These are phyloP conservation scores for Coenonympha glycerion DNA, from an alignment of 2,888 invertebrate species.

Conservation along the genomic window DNA sequence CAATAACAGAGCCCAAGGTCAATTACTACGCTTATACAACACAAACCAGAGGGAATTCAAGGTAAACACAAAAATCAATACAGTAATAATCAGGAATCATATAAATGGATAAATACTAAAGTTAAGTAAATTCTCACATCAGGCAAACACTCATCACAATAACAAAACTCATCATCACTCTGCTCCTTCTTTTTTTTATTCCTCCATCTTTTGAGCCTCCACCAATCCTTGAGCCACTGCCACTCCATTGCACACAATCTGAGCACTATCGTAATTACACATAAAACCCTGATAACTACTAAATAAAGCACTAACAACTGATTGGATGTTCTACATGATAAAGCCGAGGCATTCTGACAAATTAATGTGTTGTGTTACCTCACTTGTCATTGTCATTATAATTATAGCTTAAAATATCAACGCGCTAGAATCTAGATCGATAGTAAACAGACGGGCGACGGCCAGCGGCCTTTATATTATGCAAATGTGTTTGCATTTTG, in stretches of 20 bases:
- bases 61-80: background rate
- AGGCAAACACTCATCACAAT: conserved; percentile 84
- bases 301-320: conserved; percentile 46
- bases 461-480: conserved; percentile 19
- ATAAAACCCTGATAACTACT: conserved; percentile 45
- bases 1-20: conserved; percentile 10
- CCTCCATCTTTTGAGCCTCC: conserved; percentile 83
- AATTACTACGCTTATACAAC: background rate
- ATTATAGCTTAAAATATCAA: conserved; percentile 45
- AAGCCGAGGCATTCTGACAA: conserved; percentile 63
- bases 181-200: conserved; percentile 72
- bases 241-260: conserved; percentile 79
- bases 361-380: conserved; percentile 57
- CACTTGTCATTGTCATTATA: conserved; percentile 55
- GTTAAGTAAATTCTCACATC: conserved; percentile 53
- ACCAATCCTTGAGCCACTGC: conserved; percentile 88
- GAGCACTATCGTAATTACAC: conserved; percentile 46
- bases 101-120: too few species aligned
- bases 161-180: conserved; percentile 81
- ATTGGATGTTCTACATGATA: conserved; percentile 62
- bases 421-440: conserved; percentile 36
- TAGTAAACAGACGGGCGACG: conserved; percentile 23
- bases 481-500: conserved; percentile 17
- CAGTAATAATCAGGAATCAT: too few species aligned
- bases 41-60: background rate